phyloP scores from a whole-genome alignment of 2,797 vertebrate genomes.

The Sebastes miniatus region DNA sequence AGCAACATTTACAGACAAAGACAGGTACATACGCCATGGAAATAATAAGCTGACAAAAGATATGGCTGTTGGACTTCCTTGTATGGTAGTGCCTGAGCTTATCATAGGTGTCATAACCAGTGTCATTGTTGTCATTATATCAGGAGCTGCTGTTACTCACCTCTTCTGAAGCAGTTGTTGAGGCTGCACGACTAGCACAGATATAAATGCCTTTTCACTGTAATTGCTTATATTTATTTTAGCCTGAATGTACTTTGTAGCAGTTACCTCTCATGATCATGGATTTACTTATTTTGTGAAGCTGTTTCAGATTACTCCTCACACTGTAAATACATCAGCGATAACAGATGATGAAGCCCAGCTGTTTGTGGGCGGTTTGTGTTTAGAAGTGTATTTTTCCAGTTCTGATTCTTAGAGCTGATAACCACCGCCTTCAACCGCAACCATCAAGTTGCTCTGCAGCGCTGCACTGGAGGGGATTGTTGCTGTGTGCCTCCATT shows the following conservation, averaged over 20 bases:
- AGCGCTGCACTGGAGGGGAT: conserved; percentile 1
- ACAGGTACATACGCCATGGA: background rate
- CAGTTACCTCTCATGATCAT: background rate
- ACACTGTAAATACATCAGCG: conserved; percentile 9
- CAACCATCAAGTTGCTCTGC: background rate
- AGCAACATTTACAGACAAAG: background rate
- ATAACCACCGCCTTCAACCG: conserved; percentile 22
- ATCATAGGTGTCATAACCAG: conserved; percentile 26
- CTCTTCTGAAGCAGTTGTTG: background rate
- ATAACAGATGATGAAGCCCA: conserved; percentile 2
- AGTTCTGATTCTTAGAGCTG: conserved; percentile 17
- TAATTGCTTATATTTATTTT: background rate
- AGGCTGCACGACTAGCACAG: background rate
- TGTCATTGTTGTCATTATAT: conserved; percentile 30
- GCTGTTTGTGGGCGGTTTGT: conserved; percentile 7
- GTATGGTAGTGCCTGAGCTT: conserved; percentile 6
- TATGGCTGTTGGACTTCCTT: conserved; percentile 18
- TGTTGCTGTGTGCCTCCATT: conserved; percentile 11
- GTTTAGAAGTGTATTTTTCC: conserved; percentile 21
- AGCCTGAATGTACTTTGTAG: background rate
- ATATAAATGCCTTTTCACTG: background rate
- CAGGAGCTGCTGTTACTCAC: background rate
- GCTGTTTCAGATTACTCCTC: conserved; percentile 1
- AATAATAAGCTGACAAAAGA: conserved; percentile 12
- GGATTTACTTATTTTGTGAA: background rate